Conservation (phyloP, 2,797 vertebrate genomes). For the Euphonia xanthogaster region DNA sequence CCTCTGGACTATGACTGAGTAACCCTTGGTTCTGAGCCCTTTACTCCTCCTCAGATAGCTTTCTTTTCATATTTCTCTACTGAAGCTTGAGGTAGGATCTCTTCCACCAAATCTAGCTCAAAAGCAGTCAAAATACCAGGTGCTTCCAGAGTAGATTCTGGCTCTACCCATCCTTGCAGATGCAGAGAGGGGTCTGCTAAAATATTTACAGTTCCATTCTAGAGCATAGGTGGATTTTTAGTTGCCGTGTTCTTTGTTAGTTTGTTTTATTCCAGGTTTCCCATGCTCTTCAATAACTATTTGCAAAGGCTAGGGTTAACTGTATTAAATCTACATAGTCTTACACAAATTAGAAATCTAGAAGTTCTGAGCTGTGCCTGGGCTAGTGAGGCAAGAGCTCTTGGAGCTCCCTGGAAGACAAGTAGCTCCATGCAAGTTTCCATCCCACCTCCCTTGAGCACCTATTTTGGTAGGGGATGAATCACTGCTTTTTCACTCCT, state of each 20-base stretch:
- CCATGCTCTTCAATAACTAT: not conserved
- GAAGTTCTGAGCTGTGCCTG: not conserved
- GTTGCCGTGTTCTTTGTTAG: not conserved
- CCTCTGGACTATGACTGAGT: not conserved
- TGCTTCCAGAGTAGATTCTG: not conserved
- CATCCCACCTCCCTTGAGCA: not conserved
- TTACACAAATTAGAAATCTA: not conserved
- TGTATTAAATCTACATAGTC: not conserved
- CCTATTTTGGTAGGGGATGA: not conserved
- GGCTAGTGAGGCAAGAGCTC: not conserved
- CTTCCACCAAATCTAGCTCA: not conserved
- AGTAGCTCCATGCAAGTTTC: not conserved
- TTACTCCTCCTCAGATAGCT: not conserved
- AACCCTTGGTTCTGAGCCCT: not conserved
- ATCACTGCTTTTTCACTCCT: not conserved
- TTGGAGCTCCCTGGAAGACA: not conserved
- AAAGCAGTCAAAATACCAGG: not conserved
- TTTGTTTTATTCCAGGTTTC: not conserved
- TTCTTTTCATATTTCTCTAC: not conserved
- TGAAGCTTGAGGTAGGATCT: not conserved
- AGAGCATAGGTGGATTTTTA: not conserved
- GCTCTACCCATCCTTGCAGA: not conserved
- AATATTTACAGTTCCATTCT: not conserved
- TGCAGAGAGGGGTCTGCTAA: not conserved
- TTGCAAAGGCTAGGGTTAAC: not conserved